These are phyloP conservation scores for Callyntrura sp. DNA, from an alignment of 2,888 invertebrate genomes.

Conservation along the genomic window DNA sequence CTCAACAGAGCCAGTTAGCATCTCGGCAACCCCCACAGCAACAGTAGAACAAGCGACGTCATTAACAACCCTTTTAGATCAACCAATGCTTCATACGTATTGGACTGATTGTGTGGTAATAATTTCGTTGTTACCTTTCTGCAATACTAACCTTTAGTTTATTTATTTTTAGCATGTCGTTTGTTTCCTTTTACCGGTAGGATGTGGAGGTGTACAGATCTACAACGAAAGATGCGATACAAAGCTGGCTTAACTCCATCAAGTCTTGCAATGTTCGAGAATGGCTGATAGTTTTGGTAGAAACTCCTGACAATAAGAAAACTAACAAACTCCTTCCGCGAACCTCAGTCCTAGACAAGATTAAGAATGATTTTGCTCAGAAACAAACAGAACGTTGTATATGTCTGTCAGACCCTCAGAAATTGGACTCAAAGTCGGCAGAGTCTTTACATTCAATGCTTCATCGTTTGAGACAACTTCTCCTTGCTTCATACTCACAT, in stretches of 20 bases:
- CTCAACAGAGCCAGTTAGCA: constrained; percentile 51
- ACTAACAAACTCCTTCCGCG: constrained; percentile 96
- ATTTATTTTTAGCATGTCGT: neutral
- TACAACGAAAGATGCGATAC: constrained; percentile 94
- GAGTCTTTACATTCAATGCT: constrained; percentile 96
- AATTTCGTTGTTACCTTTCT: constrained; percentile 84
- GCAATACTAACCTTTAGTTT: neutral
- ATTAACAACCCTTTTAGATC: constrained; percentile 89
- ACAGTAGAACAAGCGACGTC: constrained; percentile 80
- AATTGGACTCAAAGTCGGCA: constrained; percentile 94
- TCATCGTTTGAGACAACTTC: constrained; percentile 92
- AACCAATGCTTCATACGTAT: constrained; percentile 96
- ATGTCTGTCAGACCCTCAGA: constrained; percentile 95
- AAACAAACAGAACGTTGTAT: constrained; percentile 94
- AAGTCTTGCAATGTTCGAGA: constrained; percentile 89
- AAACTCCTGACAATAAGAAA: constrained; percentile 95
- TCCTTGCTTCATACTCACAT: constrained; percentile 95
- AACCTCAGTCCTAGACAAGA: constrained; percentile 97
- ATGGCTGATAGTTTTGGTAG: constrained; percentile 97
- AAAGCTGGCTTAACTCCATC: constrained; percentile 93
- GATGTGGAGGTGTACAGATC: constrained; percentile 97
- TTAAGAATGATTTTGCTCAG: constrained; percentile 96
- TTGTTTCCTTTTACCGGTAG: constrained; percentile 86
- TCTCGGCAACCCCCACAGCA: constrained; percentile 66
- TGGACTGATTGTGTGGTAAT: constrained; percentile 97